These are phyloP conservation scores for Ia io DNA, from an alignment of 2,113 vertebrate species.

Conservation along the genomic window DNA sequence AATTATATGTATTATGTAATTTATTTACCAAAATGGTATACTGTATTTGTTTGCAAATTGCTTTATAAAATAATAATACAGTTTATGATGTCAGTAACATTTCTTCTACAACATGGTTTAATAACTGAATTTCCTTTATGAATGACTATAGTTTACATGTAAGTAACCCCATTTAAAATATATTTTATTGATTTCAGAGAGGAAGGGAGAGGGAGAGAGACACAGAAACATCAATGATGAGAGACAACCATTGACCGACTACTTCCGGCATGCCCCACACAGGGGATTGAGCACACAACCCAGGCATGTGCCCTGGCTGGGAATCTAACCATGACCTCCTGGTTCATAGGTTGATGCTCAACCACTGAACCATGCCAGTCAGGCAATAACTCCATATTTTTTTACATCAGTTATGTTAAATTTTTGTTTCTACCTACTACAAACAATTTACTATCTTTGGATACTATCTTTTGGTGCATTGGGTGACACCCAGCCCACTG, in stretches of 20 bases:
- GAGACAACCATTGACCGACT: too few relatives aligned
- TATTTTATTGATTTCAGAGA: too few relatives aligned
- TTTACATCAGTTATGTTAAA: background rate
- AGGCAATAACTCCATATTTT: background rate
- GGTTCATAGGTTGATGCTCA: too few relatives aligned
- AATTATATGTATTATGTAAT: background rate
- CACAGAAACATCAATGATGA: too few relatives aligned
- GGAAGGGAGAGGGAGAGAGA: too few relatives aligned
- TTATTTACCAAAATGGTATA: background rate
- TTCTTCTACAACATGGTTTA: conserved; percentile 20
- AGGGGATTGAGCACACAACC: too few relatives aligned
- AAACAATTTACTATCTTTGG: background rate
- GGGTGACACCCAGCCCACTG: background rate
- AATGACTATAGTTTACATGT: background rate
- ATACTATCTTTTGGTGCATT: background rate
- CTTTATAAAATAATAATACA: conserved; percentile 31
- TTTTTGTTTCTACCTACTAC: conserved; percentile 9
- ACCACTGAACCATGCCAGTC: too few relatives aligned
- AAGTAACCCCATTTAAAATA: background rate
- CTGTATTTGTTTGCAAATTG: conserved; percentile 10
- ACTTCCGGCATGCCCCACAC: too few relatives aligned
- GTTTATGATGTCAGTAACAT: background rate
- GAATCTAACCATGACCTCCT: too few relatives aligned
- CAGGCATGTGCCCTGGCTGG: too few relatives aligned
- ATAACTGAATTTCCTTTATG: background rate